Evolutionary conservation across 2,113 vertebrate genomes (phyloP), one percentile per base, ranked within the genome.

Genomic region (Heteronetta atricapilla): DNA sequence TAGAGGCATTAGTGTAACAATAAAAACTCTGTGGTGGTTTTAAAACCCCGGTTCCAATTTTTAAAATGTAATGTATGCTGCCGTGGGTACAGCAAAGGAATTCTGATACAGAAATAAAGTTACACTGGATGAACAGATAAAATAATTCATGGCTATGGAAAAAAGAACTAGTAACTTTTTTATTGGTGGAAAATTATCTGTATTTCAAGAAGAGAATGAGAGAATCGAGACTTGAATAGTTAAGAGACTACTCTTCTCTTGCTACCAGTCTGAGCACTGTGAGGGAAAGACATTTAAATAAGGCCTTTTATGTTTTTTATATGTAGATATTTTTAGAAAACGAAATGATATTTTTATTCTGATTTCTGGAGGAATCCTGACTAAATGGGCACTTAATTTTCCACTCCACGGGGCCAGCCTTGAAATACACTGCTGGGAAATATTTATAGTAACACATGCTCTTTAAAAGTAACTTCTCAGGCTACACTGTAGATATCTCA

Each of bases 401-500:
- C 95, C 92, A 74, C 93, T 94, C 69, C 88, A 67, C 80, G 79
- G 44, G 66, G 70, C 75, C 83, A 94, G 29, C 59, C 90, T 74
- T 82, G 55, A 87, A 74, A 68, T 53, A 7, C 93, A 69, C 62
- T 85, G 22, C 50, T 90, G 74, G 77, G 94, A 93, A 95, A 59
- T 96, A 96, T 93, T 97, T 95, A 55, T 80, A 76, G 66, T 87
- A 77, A 58, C 83, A 58, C 55, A 63, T 87, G 90, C 89, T 91
- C 59, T 92, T 92, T 82, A 93, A 96, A 95, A 96, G 94, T 92
- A 97, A 77, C 91, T 91, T 87, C 29, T 55, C 36, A 85, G 58
- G 21, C 90, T 66, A 14, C 26, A 3, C 22, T 62, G 21, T 66
- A 34, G 34, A 90, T 53, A 29, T 80, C 89, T 94, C 58, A 56